These are phyloP conservation scores for Meandrina meandrites DNA, from an alignment of 92 coral and sea anemone genomes.

Conservation along the genomic window DNA sequence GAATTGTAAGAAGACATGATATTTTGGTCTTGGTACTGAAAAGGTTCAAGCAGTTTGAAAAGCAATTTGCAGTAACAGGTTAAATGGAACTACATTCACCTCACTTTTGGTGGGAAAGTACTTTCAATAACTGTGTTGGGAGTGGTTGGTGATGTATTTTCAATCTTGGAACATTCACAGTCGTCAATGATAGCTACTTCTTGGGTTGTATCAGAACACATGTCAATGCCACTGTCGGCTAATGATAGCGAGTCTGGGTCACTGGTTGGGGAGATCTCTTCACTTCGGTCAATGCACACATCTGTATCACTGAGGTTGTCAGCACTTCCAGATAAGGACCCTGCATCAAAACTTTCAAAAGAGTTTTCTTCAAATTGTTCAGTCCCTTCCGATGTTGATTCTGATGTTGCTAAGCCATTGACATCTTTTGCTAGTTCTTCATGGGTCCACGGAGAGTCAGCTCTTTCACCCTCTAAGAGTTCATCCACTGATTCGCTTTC, in stretches of 20 bases:
- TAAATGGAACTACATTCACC: background rate
- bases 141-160: background rate
- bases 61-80: background rate
- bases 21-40: background rate
- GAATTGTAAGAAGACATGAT: background rate
- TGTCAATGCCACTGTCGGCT: conserved; percentile 51
- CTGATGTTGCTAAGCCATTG: too few relatives aligned
- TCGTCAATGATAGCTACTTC: conserved; percentile 28
- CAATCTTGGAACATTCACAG: conserved; percentile 13
- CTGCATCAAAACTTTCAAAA: conserved; percentile 15
- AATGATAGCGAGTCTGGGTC: conserved; percentile 42
- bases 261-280: background rate
- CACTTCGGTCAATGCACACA: conserved; percentile 5
- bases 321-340: conserved; percentile 23
- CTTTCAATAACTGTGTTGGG: background rate
- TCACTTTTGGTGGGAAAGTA: background rate
- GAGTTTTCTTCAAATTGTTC: conserved; percentile 36
- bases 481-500: background rate
- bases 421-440: background rate
- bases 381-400: background rate
- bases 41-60: background rate
- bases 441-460: background rate
- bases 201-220: conserved; percentile 20
- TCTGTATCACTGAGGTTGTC: conserved; percentile 27
- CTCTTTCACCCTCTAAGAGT: background rate